Evolutionary conservation across 2,113 vertebrate species (phyloP).

Genomic region (Muscicapa adusta): DNA sequence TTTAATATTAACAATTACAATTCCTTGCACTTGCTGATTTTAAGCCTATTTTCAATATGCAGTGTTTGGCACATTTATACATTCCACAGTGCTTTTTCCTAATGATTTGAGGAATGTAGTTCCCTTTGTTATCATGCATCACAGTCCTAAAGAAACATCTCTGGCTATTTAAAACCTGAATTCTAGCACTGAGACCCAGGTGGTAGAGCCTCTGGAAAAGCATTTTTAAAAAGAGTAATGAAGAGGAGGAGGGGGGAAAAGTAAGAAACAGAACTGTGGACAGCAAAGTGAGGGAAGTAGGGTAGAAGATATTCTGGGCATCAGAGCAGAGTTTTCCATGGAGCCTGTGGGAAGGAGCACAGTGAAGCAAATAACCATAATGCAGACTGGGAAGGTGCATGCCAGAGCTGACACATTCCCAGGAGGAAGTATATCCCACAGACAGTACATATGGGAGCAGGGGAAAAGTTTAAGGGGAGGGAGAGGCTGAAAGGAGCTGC

Average conservation of each 20-base stretch:
- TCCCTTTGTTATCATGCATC: not conserved
- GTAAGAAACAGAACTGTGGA: not conserved
- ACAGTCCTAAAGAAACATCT: not conserved
- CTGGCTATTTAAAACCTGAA: not conserved
- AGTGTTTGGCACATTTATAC: not conserved
- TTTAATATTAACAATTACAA: not conserved
- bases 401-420: not conserved
- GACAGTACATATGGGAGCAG: accelerated
- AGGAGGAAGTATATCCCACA: not conserved
- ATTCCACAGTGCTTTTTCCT: not conserved
- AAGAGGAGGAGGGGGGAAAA: not conserved
- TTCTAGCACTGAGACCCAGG: not conserved
- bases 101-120: not conserved
- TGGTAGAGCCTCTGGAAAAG: not conserved
- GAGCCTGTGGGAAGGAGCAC: not conserved
- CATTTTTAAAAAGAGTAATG: not conserved
- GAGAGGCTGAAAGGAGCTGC: not conserved
- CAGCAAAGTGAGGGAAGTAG: not conserved
- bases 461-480: not conserved
- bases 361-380: not conserved
- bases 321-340: not conserved
- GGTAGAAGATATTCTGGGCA: not conserved
- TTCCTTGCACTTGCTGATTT: not conserved
- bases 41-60: not conserved
- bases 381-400: not conserved